Percentiles rank a stretch among this genome's conserved stretches.
Evolutionary conservation across 2,113 vertebrate genomes (phyloP).

Genomic region (Sialia sialis): DNA sequence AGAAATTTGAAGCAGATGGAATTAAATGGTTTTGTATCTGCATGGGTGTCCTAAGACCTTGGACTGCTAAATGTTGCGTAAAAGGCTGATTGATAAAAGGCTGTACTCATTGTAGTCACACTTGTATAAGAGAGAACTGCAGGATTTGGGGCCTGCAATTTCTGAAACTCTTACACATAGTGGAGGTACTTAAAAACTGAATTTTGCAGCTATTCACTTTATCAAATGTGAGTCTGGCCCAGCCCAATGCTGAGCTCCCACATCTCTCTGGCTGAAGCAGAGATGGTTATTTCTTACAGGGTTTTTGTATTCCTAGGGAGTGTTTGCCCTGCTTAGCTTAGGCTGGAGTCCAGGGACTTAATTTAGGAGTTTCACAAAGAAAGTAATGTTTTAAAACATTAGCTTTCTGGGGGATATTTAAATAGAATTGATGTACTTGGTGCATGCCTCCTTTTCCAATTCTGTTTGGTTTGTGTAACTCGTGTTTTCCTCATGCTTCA

Average conservation of each 20-base stretch:
- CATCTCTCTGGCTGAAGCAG: background rate
- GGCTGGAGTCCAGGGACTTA: background rate
- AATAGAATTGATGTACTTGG: background rate
- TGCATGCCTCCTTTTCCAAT: background rate
- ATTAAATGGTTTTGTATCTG: background rate
- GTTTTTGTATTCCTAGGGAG: fast-evolving
- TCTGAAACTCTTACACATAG: background rate
- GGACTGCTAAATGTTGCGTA: background rate
- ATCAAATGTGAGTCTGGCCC: background rate
- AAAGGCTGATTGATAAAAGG: background rate
- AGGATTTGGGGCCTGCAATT: background rate
- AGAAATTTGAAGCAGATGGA: background rate
- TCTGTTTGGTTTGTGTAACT: background rate
- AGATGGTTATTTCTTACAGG: background rate
- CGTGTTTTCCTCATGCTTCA: background rate
- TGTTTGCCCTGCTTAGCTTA: background rate
- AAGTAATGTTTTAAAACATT: background rate
- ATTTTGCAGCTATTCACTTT: background rate
- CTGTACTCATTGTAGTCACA: background rate
- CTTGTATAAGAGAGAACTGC: background rate
- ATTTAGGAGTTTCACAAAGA: background rate
- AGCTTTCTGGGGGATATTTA: background rate
- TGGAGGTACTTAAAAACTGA: background rate
- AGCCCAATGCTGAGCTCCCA: background rate
- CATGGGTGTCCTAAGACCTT: background rate